These are phyloP conservation scores for Callorhinus ursinus DNA, from an alignment of 2,113 vertebrate species.

Conservation along the genomic window DNA sequence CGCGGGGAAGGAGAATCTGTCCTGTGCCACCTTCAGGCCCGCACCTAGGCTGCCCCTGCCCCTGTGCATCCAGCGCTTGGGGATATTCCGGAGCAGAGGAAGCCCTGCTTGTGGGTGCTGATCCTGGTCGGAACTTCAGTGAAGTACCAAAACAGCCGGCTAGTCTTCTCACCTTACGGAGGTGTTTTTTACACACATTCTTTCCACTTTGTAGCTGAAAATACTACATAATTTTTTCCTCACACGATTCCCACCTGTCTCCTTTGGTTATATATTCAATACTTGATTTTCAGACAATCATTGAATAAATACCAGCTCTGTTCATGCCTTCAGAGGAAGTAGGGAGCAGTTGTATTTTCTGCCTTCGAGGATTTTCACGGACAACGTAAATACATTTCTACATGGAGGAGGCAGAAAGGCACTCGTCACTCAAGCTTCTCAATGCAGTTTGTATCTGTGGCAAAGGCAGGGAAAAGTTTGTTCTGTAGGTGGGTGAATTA, in stretches of 20 bases:
- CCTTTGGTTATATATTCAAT: background rate
- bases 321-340: background rate
- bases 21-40: background rate
- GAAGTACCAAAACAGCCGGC: background rate
- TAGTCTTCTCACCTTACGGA: background rate
- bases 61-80: background rate
- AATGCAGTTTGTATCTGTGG: background rate
- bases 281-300: background rate
- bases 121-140: background rate
- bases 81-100: background rate
- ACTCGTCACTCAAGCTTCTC: background rate
- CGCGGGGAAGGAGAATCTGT: background rate
- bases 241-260: background rate
- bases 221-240: background rate
- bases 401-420: background rate
- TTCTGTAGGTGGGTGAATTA: background rate
- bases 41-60: rapidly evolving
- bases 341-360: background rate
- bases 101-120: background rate
- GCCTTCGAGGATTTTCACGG: background rate
- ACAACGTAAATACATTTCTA: background rate
- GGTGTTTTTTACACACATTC: background rate
- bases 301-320: background rate
- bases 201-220: background rate
- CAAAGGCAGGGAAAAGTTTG: background rate